Percentiles rank a stretch among this genome's conserved stretches.
phyloP scores from a whole-genome alignment of 2,113 vertebrate species.

The Cnemophilus loriae region DNA sequence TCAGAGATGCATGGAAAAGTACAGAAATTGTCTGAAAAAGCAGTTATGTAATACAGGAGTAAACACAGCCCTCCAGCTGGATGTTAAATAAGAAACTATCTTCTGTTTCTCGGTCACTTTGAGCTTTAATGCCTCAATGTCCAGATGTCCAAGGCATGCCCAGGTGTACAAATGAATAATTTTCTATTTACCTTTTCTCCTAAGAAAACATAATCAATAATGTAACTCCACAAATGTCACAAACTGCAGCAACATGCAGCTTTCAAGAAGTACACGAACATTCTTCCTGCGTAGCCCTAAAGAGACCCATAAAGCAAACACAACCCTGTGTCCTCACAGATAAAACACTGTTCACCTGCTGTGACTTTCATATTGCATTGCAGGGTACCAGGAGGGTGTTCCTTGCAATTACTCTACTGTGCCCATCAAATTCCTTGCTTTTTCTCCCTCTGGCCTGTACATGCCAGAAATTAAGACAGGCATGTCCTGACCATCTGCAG shows the following conservation, averaged over 20 bases:
- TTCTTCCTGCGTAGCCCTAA: accelerated
- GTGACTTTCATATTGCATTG: background rate
- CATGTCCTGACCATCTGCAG: background rate
- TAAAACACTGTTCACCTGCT: background rate
- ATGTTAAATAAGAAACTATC: background rate
- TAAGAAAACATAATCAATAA: background rate
- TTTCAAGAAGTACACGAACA: background rate
- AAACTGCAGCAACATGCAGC: background rate
- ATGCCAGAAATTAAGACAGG: background rate
- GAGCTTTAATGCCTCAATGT: background rate
- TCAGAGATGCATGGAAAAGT: background rate
- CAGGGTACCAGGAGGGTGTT: background rate
- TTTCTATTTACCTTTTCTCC: background rate
- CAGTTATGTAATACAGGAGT: background rate
- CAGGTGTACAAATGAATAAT: background rate
- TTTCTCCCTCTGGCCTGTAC: background rate
- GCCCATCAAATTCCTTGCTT: background rate
- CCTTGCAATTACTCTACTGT: background rate
- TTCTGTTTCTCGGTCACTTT: background rate
- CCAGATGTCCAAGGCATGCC: background rate
- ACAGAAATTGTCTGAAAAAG: background rate
- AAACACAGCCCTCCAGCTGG: background rate
- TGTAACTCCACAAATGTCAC: background rate
- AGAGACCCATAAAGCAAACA: background rate
- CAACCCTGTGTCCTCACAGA: background rate